Conservation (phyloP, 1,140 invertebrate species). For the Eueides isabella region DNA sequence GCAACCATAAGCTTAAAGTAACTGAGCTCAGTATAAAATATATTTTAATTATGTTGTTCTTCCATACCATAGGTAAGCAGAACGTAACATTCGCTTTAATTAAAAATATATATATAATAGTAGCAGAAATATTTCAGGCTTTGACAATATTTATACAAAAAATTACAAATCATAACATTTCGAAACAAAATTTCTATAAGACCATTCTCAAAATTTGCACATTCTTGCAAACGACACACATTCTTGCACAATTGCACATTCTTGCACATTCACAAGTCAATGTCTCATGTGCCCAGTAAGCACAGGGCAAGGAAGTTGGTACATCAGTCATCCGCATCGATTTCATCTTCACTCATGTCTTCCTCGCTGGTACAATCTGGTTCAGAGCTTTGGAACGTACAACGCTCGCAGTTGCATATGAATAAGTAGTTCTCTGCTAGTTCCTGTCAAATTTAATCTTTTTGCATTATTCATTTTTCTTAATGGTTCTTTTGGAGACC, state of each 20-base stretch:
- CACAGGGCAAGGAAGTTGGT: slow-evolving; percentile 78
- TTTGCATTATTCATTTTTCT: background rate
- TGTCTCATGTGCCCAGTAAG: slow-evolving; percentile 65
- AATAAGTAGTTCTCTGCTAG: slow-evolving; percentile 94
- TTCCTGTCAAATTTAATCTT: slow-evolving; percentile 73
- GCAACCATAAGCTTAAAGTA: no score
- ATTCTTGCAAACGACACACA: background rate
- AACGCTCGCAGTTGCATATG: slow-evolving; percentile 91
- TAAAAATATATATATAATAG: no score
- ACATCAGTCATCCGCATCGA: slow-evolving; percentile 81
- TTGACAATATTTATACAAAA: background rate
- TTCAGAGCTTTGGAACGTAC: slow-evolving; percentile 87
- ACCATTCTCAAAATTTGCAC: background rate
- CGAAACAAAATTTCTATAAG: background rate
- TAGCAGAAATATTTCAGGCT: no score
- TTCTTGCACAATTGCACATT: slow-evolving; percentile 1
- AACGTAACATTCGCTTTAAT: no score
- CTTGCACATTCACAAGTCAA: slow-evolving; percentile 17
- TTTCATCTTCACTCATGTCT: slow-evolving; percentile 83
- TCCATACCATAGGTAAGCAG: no score
- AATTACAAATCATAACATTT: no score
- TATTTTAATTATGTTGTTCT: no score
- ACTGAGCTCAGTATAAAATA: no score
- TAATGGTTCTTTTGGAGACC: no score
- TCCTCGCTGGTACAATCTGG: slow-evolving; percentile 91